Base-by-base conservation (phyloP, 2,888 invertebrate genomes). In the Eupithecia subumbrata region DNA sequence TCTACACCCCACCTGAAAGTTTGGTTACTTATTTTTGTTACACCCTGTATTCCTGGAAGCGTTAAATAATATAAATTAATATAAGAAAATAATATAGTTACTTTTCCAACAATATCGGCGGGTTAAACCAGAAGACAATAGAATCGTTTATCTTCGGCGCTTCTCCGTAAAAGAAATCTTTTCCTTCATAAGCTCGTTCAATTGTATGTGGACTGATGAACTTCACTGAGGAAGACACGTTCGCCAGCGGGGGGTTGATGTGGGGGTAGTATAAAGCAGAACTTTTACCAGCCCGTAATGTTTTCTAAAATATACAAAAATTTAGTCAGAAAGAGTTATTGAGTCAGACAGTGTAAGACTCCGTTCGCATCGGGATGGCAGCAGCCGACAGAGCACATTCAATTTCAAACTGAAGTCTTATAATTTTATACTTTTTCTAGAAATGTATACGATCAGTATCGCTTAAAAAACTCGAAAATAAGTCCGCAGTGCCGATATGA, bases 81-180 rank as follows among this genome's bases (percentile, higher is more conserved):
- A 45, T 0, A 16, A 45, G 5, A 45, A 16, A 45, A 16, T 14
- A 45, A 16, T 45, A 48, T 48, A 48, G 11, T 82, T 89, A 97
- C 98, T 96, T 96, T 87, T 96, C 96, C 77, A 98, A 90, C 82
- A 90, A 85, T 78, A 96, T 95, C 34, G 98, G 98, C 72, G 96
- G 96, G 69, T 95, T 91, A 88, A 99, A 98, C 89, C 96, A 96
- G 88, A 99, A 97, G 81, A 96, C 96, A 30, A 99, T 95, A 74
- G 96, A 95, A 89, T 98, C 98, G 3, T 97, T 98, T 14, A 96
- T 96, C 84, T 97, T 97, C 0, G 99, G 99, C 63, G 97, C 94
- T 14, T 97, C 91, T 0, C 98, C 99, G 99, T 99, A 99, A 91
- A 99, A 99, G 88, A 97, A 98, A 0, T 97, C 96, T 80, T 97